These are phyloP conservation scores for Chloebia gouldiae DNA, from an alignment of 2,113 vertebrate genomes.

Conservation along the genomic window DNA sequence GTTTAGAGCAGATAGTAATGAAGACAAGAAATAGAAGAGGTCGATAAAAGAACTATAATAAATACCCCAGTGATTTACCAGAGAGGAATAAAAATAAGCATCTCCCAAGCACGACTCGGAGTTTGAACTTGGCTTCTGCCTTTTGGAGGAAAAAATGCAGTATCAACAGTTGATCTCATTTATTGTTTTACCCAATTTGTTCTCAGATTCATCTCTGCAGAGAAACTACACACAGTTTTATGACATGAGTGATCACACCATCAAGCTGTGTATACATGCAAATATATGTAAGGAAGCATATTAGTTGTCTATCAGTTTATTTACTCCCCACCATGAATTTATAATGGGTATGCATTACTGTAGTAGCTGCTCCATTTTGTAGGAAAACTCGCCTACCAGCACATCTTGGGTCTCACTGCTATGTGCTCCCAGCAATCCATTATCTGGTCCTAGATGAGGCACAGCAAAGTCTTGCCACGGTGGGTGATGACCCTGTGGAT, in stretches of 20 bases:
- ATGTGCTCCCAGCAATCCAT: constrained; percentile 48
- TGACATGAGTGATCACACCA: neutral
- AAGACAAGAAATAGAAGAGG: neutral
- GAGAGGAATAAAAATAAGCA: neutral
- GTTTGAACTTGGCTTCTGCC: neutral
- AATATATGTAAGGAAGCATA: neutral
- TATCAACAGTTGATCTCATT: neutral
- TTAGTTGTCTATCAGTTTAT: neutral
- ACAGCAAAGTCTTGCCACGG: neutral
- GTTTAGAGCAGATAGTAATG: neutral
- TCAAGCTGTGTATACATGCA: neutral
- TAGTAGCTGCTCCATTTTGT: neutral
- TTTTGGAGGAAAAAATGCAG: neutral
- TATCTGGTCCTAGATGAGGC: neutral
- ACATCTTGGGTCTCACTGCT: constrained; percentile 65
- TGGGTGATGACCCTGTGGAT: neutral
- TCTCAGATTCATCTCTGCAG: neutral
- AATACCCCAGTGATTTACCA: neutral
- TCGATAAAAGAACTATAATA: neutral
- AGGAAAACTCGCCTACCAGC: constrained; percentile 46
- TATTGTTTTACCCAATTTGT: neutral
- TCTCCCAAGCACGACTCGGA: neutral
- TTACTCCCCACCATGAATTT: neutral
- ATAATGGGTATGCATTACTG: neutral
- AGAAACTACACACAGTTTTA: neutral